These are phyloP conservation scores for Monoplex corrugatus DNA, from an alignment of 2,888 invertebrate species.

Conservation along the genomic window DNA sequence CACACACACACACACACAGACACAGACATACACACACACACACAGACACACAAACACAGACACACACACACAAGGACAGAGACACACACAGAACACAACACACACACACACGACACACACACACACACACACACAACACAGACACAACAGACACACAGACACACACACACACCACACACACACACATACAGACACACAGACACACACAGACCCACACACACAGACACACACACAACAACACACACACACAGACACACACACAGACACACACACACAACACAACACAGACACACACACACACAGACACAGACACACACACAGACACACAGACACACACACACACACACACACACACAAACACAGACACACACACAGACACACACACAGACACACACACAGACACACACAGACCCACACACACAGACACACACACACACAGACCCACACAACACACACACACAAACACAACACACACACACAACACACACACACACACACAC, in stretches of 20 bases:
- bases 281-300: conserved; percentile 40
- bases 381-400: conserved; percentile 20
- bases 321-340: not conserved
- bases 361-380: not conserved
- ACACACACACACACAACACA: not conserved
- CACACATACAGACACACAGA: not conserved
- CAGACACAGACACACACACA: not conserved
- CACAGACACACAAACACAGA: not conserved
- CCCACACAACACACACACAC: not conserved
- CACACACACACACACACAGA: not conserved
- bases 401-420: conserved; percentile 17
- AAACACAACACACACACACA: not conserved
- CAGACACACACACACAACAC: conserved; percentile 41
- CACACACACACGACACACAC: not conserved
- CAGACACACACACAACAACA: too few species aligned
- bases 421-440: not conserved
- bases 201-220: conserved; percentile 22
- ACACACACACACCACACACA: not conserved
- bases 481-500: not conserved
- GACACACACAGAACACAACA: not conserved
- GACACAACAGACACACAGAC: not conserved
- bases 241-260: conserved; percentile 39
- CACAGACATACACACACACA: not conserved
- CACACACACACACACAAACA: not conserved
- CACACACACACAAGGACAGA: conserved; percentile 10